phyloP scores from a whole-genome alignment of 2,888 invertebrate genomes.

The Theretra japonica region DNA sequence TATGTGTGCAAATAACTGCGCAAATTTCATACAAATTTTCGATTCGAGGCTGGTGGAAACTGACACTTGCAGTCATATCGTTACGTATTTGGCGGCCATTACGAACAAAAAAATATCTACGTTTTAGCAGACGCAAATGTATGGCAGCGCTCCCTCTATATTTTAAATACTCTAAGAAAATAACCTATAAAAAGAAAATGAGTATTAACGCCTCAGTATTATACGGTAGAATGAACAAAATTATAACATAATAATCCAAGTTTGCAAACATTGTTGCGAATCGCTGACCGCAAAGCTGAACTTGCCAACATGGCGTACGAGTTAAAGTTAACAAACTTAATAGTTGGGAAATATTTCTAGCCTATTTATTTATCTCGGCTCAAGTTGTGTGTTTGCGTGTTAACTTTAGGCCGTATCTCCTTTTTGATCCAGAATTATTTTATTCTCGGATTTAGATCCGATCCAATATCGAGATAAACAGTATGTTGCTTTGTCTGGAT shows the following conservation, averaged over 20 bases:
- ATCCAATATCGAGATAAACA: background rate
- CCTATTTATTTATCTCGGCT: slow-evolving; percentile 32
- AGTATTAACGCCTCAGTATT: background rate
- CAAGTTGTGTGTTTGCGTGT: background rate
- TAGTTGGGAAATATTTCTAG: slow-evolving; percentile 32
- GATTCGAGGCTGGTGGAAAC: no score
- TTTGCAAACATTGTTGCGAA: slow-evolving; percentile 11
- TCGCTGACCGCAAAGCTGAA: slow-evolving; percentile 21
- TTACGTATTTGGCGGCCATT: no score
- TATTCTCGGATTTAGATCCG: background rate
- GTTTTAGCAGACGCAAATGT: no score
- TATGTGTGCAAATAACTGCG: no score
- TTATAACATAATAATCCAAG: slow-evolving; percentile 22
- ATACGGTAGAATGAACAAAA: background rate
- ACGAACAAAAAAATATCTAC: no score
- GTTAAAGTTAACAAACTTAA: slow-evolving; percentile 1
- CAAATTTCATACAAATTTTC: no score
- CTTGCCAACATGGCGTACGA: background rate
- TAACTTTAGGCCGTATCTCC: background rate
- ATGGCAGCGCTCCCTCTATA: no score
- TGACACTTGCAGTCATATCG: no score
- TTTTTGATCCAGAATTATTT: background rate
- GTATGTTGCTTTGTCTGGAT: no score
- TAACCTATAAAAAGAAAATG: no score
- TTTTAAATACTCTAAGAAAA: no score